phyloP scores from a whole-genome alignment of 2,113 vertebrate species.

The Turdus rufiventris region DNA sequence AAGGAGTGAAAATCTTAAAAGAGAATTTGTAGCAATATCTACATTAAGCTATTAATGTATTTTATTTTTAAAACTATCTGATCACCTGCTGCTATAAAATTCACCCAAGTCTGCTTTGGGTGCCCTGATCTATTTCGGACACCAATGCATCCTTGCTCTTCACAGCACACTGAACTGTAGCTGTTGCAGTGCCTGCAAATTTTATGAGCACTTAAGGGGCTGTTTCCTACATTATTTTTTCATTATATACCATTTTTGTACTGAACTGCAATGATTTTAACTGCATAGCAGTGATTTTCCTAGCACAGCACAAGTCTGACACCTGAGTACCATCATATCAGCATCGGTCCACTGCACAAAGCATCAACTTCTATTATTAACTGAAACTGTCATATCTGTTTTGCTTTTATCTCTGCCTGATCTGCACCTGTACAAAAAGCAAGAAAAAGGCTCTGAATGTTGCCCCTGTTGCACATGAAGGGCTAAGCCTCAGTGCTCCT shows the following conservation, averaged over 20 bases:
- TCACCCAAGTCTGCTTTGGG: not conserved
- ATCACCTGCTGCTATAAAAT: not conserved
- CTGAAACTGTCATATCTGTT: not conserved
- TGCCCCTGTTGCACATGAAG: not conserved
- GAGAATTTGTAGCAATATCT: not conserved
- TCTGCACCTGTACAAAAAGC: not conserved
- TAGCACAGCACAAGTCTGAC: slow-evolving; percentile 48
- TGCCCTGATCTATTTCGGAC: not conserved
- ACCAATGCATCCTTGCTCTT: not conserved
- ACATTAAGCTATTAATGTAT: not conserved
- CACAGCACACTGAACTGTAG: not conserved
- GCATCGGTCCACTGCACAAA: not conserved
- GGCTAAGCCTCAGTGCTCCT: not conserved
- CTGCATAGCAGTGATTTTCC: slow-evolving; percentile 26
- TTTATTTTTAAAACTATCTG: not conserved
- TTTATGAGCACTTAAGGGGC: slow-evolving; percentile 41
- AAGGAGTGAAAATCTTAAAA: not conserved
- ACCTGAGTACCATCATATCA: slow-evolving; percentile 54
- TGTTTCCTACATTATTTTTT: slow-evolving; percentile 52
- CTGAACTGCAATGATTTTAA: slow-evolving; percentile 8
- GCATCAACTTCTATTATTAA: slow-evolving; percentile 10
- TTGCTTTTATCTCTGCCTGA: not conserved
- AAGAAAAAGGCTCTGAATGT: rapidly evolving
- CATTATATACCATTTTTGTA: slow-evolving; percentile 38
- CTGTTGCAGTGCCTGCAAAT: not conserved